A percentile compares a stretch with the other conserved stretches of the same genome.
These are phyloP conservation scores for Cryptoblepharus egeriae DNA, from an alignment of 2,797 vertebrate genomes.

Conservation along the genomic window DNA sequence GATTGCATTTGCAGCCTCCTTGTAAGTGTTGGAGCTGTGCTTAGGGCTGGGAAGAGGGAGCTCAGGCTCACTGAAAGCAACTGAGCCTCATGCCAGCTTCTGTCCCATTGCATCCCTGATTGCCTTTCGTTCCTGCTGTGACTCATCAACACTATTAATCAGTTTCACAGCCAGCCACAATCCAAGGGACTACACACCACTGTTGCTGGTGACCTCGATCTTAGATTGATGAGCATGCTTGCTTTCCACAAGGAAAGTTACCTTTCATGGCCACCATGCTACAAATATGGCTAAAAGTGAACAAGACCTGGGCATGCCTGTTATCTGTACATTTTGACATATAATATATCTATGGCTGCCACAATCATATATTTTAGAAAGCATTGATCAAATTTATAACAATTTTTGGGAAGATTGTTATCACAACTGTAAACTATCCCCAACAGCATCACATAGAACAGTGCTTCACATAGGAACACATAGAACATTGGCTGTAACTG, in stretches of 20 bases:
- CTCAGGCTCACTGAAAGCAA: not conserved
- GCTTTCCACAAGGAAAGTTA: not conserved
- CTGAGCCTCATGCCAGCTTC: not conserved
- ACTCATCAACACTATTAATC: conserved; percentile 15
- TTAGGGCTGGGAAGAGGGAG: not conserved
- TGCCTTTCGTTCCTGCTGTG: not conserved
- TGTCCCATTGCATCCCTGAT: not conserved
- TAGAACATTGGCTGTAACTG: no score
- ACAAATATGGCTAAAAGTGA: not conserved
- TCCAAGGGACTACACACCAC: not conserved
- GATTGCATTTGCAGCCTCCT: not conserved
- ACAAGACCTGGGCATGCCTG: not conserved
- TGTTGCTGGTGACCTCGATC: not conserved
- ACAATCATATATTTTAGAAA: no score
- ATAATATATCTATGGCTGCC: not conserved
- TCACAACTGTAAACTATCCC: no score
- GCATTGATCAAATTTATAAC: not conserved
- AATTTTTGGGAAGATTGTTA: not conserved
- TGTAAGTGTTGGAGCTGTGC: not conserved
- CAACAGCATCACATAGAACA: not conserved
- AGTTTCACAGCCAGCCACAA: not conserved
- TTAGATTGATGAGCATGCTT: not conserved
- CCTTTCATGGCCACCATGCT: not conserved
- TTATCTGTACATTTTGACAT: not conserved
- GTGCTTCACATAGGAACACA: no score